These are phyloP conservation scores for Bombus picipes DNA, from an alignment of 1,140 invertebrate species.

Conservation along the genomic window DNA sequence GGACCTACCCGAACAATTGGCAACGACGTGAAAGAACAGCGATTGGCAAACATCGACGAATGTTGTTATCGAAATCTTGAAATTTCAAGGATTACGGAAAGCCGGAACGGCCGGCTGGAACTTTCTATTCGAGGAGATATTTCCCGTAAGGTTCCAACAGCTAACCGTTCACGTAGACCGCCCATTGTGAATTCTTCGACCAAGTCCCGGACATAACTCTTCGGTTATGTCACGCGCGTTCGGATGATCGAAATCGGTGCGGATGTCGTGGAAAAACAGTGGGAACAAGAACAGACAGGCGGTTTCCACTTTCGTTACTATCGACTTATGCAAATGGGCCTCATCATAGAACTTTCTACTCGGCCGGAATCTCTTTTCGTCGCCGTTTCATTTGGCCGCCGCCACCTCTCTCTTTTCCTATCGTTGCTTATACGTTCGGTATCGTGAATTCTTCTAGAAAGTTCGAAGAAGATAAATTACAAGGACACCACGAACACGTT, in stretches of 20 bases:
- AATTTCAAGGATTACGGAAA: not conserved
- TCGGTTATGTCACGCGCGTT: conserved; percentile 36
- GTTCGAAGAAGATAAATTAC: conserved; percentile 49
- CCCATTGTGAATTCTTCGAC: conserved; percentile 48
- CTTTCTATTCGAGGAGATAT: conserved; percentile 27
- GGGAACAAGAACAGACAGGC: not conserved
- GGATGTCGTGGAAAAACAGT: conserved; percentile 13
- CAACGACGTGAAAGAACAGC: too few relatives aligned
- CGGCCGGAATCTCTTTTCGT: conserved; percentile 38
- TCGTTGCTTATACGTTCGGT: not conserved
- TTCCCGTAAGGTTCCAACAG: conserved; percentile 15
- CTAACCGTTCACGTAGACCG: conserved; percentile 27
- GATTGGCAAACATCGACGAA: not conserved
- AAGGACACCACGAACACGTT: conserved; percentile 43
- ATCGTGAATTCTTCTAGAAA: conserved; percentile 46
- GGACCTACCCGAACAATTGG: too few relatives aligned
- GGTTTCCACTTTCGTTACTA: conserved; percentile 49
- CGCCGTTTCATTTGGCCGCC: not conserved
- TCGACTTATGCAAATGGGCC: conserved; percentile 47
- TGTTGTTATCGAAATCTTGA: not conserved
- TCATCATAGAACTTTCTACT: conserved; percentile 53
- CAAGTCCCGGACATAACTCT: conserved; percentile 18
- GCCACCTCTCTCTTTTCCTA: not conserved
- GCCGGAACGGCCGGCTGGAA: not conserved
- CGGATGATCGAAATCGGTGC: conserved; percentile 35